Base-by-base conservation (phyloP, 30 jellyfish, hydroid and myxozoan genomes). In the Cassiopea andromeda region DNA sequence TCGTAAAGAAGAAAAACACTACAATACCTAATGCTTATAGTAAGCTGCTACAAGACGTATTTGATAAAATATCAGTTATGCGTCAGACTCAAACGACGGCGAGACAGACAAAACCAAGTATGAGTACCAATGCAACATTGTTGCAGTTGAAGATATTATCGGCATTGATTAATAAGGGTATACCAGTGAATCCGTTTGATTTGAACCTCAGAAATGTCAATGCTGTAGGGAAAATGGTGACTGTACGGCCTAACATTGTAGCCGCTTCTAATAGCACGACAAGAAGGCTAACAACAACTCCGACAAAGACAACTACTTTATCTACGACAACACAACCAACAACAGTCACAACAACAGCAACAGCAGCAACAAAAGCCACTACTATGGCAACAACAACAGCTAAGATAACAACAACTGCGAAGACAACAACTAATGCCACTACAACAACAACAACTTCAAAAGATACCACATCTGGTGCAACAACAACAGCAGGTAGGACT, bases 21-120 rank as follows among this genome's bases (percentile, higher is more conserved):
- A 69, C 92, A 43, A 18, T 70, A 27, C 85, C 85, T 48, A 76
- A 78, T 18, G 86, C 90, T 9, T 87, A 87, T 50, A 87, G 68
- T 70, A 77, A 78, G 68, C 86, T 87, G 2, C 60, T 87, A 66
- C 69, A 81, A 43, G 94, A 87, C 44, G 19, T 87, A 58, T 87
- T 87, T 48, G 69, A 60, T 38, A 87, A 87, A n/a, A 60, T 87
- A 18, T 46, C 81, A 7, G 85, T 85, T 4, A 10, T 71, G 67
- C 81, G 92, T 14, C 19, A 12, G 46, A 17, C 46, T 50, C 47
- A 50, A 1, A 44, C 69, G 45, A 82, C 90, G 48, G 58, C 17
- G 73, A 38, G 69, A 38, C 90, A 73, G 27, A 48, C 59, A 2
- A n/a, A 17, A 16, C 48, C 75, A 1, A 50, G 73, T 14, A 70